A percentile compares a stretch with the other conserved stretches of the same genome.
These are phyloP conservation scores for Calliopsis andreniformis DNA, from an alignment of 1,140 invertebrate species.

Conservation along the genomic window DNA sequence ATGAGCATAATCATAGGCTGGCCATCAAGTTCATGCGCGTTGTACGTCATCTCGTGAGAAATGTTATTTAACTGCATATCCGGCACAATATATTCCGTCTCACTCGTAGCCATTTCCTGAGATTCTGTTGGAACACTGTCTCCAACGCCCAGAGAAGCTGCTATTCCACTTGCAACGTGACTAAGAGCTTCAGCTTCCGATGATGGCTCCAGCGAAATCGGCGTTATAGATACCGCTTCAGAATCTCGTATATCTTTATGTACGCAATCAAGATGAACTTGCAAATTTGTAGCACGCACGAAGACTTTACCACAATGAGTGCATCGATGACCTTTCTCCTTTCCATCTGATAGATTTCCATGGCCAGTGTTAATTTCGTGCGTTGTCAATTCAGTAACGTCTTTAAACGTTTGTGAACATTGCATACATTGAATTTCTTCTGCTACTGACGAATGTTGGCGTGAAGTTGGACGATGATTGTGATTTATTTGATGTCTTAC, in stretches of 20 bases:
- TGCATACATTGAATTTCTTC: slow-evolving; percentile 71
- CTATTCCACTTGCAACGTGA: slow-evolving; percentile 83
- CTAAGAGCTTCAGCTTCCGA: slow-evolving; percentile 82
- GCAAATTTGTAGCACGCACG: slow-evolving; percentile 71
- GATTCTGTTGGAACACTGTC: slow-evolving; percentile 76
- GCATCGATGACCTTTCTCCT: slow-evolving; percentile 74
- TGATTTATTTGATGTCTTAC: slow-evolving; percentile 85
- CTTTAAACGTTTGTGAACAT: slow-evolving; percentile 72
- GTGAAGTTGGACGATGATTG: slow-evolving; percentile 70
- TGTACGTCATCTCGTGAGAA: slow-evolving; percentile 61
- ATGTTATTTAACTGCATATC: slow-evolving; percentile 67
- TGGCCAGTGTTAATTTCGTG: slow-evolving; percentile 76
- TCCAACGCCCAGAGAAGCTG: slow-evolving; percentile 82
- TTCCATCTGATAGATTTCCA: slow-evolving; percentile 58
- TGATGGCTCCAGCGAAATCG: slow-evolving; percentile 76
- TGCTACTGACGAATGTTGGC: slow-evolving; percentile 44
- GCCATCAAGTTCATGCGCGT: slow-evolving; percentile 65
- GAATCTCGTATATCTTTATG: slow-evolving; percentile 69
- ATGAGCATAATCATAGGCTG: slow-evolving; percentile 78
- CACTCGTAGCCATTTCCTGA: slow-evolving; percentile 25
- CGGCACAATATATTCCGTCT: slow-evolving; percentile 64
- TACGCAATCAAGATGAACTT: slow-evolving; percentile 73
- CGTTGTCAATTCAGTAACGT: slow-evolving; percentile 66
- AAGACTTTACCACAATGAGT: slow-evolving; percentile 76
- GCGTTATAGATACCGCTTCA: slow-evolving; percentile 12